Conservation (phyloP, 2,797 vertebrate genomes). For the Acrocephalus scirpaceus region DNA sequence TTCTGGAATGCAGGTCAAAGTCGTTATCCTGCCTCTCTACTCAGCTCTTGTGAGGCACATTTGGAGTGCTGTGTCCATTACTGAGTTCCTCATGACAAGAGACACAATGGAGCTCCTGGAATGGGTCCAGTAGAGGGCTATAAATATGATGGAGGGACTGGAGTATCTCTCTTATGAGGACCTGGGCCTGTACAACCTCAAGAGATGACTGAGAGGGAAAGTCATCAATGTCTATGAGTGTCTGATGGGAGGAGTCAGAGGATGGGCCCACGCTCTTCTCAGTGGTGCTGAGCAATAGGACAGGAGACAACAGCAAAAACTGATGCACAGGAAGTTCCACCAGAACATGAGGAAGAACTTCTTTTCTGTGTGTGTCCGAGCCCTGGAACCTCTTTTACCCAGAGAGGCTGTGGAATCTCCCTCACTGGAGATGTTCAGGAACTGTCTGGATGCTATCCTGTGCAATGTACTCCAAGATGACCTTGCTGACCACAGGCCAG, state of each 20-base stretch:
- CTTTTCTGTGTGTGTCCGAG: fast-evolving
- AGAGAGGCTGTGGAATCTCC: neutral
- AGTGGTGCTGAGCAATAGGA: neutral
- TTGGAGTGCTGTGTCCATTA: neutral
- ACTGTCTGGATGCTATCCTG: neutral
- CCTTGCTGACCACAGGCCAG: neutral
- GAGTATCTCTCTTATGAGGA: neutral
- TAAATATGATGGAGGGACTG: neutral
- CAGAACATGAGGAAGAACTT: neutral
- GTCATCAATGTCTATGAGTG: neutral
- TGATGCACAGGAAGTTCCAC: neutral
- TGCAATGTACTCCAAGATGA: too few relatives aligned
- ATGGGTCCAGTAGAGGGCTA: neutral
- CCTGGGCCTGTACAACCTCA: neutral
- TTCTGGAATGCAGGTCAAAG: neutral
- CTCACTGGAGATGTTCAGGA: neutral
- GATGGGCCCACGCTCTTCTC: neutral
- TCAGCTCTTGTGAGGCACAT: too few relatives aligned
- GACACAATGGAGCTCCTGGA: neutral
- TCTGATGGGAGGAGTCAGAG: neutral
- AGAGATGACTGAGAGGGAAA: neutral
- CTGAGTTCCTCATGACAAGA: neutral
- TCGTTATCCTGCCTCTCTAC: neutral
- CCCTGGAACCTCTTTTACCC: neutral
- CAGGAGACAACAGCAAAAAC: neutral